Base-by-base conservation (phyloP, 1,140 invertebrate genomes). In the Habropoda laboriosa region DNA sequence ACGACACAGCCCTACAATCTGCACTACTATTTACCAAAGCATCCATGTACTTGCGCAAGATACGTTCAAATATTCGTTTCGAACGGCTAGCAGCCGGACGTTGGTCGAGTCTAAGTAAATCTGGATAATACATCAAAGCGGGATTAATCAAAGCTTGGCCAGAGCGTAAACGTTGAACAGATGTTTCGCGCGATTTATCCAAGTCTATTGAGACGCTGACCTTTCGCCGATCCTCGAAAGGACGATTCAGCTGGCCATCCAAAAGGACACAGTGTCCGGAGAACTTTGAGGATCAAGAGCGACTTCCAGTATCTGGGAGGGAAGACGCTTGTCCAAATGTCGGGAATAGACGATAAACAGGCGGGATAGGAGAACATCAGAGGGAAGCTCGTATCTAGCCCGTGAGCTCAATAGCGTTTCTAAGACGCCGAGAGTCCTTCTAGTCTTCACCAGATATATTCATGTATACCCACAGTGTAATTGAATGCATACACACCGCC, bases 311-410 rank as follows among this genome's bases (percentile, higher is more conserved):
- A 55, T 35, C 80, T 47, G 73, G 63, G 84, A 53, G 67, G 63
- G 57, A 80, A 80, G 74, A 73, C 66, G 81, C 74, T 80, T 82
- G 80, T 86, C 77, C 80, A 80, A 85, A 84, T 80, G 82, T 79
- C 83, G 79, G 55, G 80, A 88, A 86, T 82, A 86, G 83, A 89
- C 83, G 87, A 88, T 87, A 87, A 88, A 88, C 83, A 88, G 83
- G 70, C 77, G 47, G 80, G 60, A 86, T 81, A 83, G 78, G 80
- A 81, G 66, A 82, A 77, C 76, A 86, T 80, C 64, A 79, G 75
- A 74, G 76, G 51, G 74, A 70, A 83, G 38, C 64, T 63, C 58
- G 80, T 86, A 81, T 84, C 70, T 74, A 72, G 38, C 64, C n/a
- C 73, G 77, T 79, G 75, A 85, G 87, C 87, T 90, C 80, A 89